These are phyloP conservation scores for Bombus superbus DNA, from an alignment of 1,140 invertebrate species.

Conservation along the genomic window DNA sequence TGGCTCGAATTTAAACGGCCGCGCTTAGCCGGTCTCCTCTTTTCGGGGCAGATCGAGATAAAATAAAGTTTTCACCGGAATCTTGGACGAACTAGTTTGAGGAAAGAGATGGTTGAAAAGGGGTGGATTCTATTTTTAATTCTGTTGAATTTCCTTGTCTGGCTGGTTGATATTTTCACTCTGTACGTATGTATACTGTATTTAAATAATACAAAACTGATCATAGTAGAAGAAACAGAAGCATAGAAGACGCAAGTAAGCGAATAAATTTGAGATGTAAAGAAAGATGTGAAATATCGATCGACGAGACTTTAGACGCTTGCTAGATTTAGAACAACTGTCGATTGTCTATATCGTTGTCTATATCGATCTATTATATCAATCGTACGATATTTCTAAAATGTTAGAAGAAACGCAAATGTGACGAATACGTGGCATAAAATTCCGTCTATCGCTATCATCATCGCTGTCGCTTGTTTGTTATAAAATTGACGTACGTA, in stretches of 20 bases:
- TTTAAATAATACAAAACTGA: background rate
- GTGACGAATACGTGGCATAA: too few species aligned
- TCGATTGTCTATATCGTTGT: background rate
- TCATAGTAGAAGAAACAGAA: background rate
- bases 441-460: too few species aligned
- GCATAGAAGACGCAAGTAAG: too few species aligned
- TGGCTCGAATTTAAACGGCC: constrained; percentile 32
- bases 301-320: background rate
- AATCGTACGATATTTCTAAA: too few species aligned
- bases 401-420: too few species aligned
- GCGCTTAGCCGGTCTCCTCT: background rate
- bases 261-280: background rate
- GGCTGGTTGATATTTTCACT: background rate
- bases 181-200: too few species aligned
- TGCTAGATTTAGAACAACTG: background rate
- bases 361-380: too few species aligned
- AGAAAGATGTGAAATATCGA: background rate
- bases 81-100: background rate
- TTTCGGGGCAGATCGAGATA: background rate
- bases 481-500: background rate
- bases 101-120: background rate
- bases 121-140: too few species aligned
- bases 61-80: background rate
- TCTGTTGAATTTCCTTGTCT: background rate
- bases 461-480: background rate